Conservation (phyloP, 2,797 vertebrate species). For the Taeniopygia guttata region DNA sequence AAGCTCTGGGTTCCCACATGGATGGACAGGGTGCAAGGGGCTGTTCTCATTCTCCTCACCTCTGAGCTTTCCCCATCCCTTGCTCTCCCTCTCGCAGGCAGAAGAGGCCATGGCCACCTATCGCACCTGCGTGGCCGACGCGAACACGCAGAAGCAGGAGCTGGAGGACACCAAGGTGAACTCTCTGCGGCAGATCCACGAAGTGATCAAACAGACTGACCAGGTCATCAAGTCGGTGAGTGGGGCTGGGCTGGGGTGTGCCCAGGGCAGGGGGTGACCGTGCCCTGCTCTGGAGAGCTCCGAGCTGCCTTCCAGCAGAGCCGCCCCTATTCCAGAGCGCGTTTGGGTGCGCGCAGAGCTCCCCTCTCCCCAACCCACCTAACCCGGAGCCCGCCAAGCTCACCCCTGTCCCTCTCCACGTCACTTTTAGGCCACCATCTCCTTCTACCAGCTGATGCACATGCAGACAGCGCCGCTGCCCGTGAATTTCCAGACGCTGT, state of each 20-base stretch:
- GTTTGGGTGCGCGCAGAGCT: fast-evolving
- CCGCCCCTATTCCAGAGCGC: neutral
- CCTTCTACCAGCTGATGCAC: constrained; percentile 97
- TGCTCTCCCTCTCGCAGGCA: constrained; percentile 69
- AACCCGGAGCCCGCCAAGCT: fast-evolving
- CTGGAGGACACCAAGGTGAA: constrained; percentile 95
- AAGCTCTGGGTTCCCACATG: no score
- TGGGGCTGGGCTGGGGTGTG: neutral
- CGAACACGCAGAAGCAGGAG: constrained; percentile 90
- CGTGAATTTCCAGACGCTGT: constrained; percentile 94
- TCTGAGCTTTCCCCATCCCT: neutral
- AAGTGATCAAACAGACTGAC: constrained; percentile 93
- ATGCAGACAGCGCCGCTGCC: constrained; percentile 91
- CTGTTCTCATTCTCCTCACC: neutral
- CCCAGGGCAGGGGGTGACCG: neutral
- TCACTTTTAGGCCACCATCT: constrained; percentile 86
- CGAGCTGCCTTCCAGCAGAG: neutral
- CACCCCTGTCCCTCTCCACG: fast-evolving
- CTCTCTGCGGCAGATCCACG: constrained; percentile 88
- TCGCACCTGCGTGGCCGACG: constrained; percentile 90
- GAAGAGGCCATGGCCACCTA: constrained; percentile 97
- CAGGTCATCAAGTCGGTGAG: constrained; percentile 92
- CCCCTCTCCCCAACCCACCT: neutral
- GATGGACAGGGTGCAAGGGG: fast-evolving
- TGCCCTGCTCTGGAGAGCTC: neutral